Conservation (phyloP, 2,113 vertebrate genomes). For the Orcinus orca region DNA sequence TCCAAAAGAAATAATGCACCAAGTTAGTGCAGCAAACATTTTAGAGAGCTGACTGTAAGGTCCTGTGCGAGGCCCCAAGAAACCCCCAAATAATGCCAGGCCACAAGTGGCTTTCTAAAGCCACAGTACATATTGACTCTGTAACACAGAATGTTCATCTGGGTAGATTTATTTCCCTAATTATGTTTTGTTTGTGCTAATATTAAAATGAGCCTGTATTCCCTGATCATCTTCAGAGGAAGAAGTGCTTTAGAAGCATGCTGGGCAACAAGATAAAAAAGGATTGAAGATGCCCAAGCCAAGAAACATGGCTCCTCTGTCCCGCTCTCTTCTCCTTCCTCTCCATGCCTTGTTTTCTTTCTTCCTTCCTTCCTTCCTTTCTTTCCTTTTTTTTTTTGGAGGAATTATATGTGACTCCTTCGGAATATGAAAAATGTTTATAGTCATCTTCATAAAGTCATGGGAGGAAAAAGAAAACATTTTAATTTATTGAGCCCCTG, state of each 20-base stretch:
- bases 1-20: background rate
- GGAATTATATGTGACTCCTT: background rate
- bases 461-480: background rate
- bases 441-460: background rate
- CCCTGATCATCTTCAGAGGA: conserved; percentile 7
- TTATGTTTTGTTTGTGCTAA: conserved; percentile 20
- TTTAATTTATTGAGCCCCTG: background rate
- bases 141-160: background rate
- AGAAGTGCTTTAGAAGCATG: background rate
- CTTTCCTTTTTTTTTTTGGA: background rate
- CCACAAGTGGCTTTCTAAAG: background rate
- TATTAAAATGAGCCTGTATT: conserved; percentile 51
- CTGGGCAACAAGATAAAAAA: background rate
- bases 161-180: conserved; percentile 39
- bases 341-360: background rate
- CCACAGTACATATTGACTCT: background rate
- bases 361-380: background rate
- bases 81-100: background rate
- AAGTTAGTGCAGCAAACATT: background rate
- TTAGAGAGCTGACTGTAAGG: background rate
- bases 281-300: background rate
- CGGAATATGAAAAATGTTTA: background rate
- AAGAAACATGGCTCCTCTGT: background rate
- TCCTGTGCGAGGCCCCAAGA: background rate
- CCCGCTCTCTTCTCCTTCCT: background rate